Evolutionary conservation across 2,888 invertebrate species (phyloP).

Genomic region (Auanema freiburgensis): DNA sequence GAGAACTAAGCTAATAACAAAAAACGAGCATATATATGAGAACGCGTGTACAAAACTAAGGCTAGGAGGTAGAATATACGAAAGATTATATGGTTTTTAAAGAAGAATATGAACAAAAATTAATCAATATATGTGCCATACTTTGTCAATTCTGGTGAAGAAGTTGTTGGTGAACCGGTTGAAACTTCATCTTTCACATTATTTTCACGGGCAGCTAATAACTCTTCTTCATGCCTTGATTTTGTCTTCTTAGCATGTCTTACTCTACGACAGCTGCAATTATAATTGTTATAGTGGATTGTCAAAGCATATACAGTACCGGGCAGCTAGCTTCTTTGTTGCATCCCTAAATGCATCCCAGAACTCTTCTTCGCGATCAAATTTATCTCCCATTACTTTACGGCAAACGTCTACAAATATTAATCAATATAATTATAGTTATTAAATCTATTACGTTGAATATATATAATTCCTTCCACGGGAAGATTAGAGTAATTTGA

Average conservation of each 20-base stretch:
- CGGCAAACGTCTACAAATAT: slow-evolving; percentile 59
- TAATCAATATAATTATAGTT: background rate
- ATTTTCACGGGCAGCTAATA: background rate
- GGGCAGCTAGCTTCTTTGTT: slow-evolving; percentile 61
- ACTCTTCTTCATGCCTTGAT: slow-evolving; percentile 30
- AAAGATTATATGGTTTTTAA: no score
- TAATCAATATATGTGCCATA: background rate
- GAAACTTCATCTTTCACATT: no score
- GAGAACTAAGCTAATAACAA: no score
- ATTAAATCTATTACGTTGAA: slow-evolving; percentile 51
- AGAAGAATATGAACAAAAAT: no score
- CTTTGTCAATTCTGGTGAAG: background rate
- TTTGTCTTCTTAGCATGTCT: slow-evolving; percentile 62
- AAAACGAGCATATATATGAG: no score
- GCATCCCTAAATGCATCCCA: slow-evolving; percentile 63
- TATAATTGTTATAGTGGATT: background rate
- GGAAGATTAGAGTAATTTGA: slow-evolving; percentile 63
- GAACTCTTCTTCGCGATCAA: slow-evolving; percentile 59
- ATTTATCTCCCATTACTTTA: slow-evolving; percentile 49
- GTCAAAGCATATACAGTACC: slow-evolving; percentile 6
- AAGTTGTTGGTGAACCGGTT: slow-evolving; percentile 6
- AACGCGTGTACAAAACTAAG: no score
- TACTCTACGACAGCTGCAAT: slow-evolving; percentile 57
- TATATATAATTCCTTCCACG: slow-evolving; percentile 61
- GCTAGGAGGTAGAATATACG: no score